Evolutionary conservation across 2,113 vertebrate species (phyloP).

Genomic region (Pycnonotus jocosus): DNA sequence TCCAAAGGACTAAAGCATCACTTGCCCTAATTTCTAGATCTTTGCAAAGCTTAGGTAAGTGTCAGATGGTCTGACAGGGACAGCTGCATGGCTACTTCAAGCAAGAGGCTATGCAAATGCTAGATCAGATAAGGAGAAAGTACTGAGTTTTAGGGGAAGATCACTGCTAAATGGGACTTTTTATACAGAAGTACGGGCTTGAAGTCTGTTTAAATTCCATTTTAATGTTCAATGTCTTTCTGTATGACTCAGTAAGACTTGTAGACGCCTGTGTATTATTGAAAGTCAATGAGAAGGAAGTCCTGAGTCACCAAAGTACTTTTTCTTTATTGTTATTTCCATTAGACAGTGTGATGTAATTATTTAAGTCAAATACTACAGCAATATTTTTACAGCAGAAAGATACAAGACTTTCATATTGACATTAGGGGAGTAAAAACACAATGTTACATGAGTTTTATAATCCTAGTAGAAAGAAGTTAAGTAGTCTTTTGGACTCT

Average conservation of each 20-base stretch:
- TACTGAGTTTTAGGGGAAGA: not conserved
- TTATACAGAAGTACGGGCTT: not conserved
- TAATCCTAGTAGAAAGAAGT: not conserved
- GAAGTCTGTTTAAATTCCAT: not conserved
- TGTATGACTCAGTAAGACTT: not conserved
- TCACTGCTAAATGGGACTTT: not conserved
- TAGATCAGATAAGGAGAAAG: not conserved
- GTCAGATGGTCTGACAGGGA: not conserved
- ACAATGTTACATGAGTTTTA: not conserved
- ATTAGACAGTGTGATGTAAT: not conserved
- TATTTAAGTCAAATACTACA: not conserved
- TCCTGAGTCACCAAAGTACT: not conserved
- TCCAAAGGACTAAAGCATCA: not conserved
- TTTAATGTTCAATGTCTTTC: not conserved
- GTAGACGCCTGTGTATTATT: not conserved
- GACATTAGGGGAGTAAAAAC: not conserved
- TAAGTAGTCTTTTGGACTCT: not conserved
- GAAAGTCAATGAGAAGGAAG: constrained; percentile 9
- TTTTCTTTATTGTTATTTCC: not conserved
- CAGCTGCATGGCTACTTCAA: not conserved
- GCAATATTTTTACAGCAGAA: not conserved
- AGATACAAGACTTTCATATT: not conserved
- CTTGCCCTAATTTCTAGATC: not conserved
- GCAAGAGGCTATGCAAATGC: not conserved
- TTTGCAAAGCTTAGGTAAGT: not conserved